Evolutionary conservation across 2,113 vertebrate species (phyloP), one percentile per base, ranked within the genome.

Genomic region (Neogobius melanostomus): DNA sequence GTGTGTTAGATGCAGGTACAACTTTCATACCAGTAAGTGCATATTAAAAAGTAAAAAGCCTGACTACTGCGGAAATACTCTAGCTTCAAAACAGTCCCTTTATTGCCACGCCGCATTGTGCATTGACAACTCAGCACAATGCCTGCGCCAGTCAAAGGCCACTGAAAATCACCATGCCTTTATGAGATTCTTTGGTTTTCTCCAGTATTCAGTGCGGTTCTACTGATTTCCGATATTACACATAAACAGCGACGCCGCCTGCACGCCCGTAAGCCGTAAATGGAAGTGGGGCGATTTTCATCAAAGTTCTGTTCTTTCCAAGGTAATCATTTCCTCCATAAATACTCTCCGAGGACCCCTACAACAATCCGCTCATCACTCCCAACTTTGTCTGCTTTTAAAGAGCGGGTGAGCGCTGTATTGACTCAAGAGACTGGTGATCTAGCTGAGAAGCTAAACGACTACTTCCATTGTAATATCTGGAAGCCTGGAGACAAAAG

Each of bases 281-380:
- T 81, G 85, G 71, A 83, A 88, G 86, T 83, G 85, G 83, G 83
- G 70, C 66, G 82, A 88, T 89, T 91, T 89, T 88, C 88, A 91
- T 91, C 87, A 88, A 85, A 89, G 80, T 84, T 88, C 69, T 76
- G 64, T 61, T 86, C 77, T 85, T 89, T 88, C 85, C 76, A 66
- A 84, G 81, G 83, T 87, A 89, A 89, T 91, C 79, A 85, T 83
- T 87, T 83, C 74, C 86, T 70, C 73, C 79, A 84, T 82, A 84
- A 91, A 88, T 68, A 81, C 85, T 82, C 87, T 89, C 88, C 63
- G 54, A 74, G 74, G 87, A 69, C 72, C 72, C 75, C 84, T 88
- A 67, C 56, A 82, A 81, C 81, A 72, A 73, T 62, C 64, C 56
- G 65, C 83, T 88, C 75, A 88, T 86, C 82, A 86, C 11, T 48